Conservation (phyloP, 2,113 vertebrate genomes). For the Piprites chloris region DNA sequence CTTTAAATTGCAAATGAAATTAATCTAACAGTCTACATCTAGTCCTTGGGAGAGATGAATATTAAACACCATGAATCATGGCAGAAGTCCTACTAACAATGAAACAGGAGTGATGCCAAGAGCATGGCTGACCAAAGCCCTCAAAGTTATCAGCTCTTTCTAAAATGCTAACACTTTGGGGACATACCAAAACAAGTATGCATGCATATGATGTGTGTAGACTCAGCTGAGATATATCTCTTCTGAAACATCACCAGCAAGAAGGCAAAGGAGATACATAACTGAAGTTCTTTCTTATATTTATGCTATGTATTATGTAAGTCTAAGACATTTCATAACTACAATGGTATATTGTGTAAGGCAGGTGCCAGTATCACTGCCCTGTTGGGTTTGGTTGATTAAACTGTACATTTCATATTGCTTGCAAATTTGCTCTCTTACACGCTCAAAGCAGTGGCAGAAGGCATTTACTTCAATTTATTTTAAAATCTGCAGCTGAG, state of each 20-base stretch:
- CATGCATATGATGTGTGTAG: neutral
- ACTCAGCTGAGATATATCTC: neutral
- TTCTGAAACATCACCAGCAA: neutral
- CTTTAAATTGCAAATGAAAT: constrained; percentile 8
- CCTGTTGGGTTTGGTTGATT: neutral
- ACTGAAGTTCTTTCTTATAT: neutral
- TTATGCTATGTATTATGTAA: neutral
- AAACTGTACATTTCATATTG: neutral
- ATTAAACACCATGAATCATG: neutral
- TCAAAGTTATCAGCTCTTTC: neutral
- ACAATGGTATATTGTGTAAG: neutral
- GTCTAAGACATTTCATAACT: neutral
- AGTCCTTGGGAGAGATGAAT: neutral
- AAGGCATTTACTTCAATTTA: neutral
- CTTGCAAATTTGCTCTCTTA: neutral
- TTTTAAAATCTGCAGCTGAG: constrained; percentile 23
- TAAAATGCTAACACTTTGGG: neutral
- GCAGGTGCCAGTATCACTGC: neutral
- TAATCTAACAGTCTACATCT: neutral
- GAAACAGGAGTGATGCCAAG: neutral
- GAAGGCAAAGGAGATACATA: neutral
- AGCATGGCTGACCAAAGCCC: neutral
- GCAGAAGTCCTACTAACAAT: neutral
- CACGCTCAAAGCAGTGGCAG: neutral
- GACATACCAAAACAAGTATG: neutral